A percentile compares a stretch with the other conserved stretches of the same genome.
Evolutionary conservation across 2,113 vertebrate species (phyloP).

Genomic region (Ictalurus furcatus): DNA sequence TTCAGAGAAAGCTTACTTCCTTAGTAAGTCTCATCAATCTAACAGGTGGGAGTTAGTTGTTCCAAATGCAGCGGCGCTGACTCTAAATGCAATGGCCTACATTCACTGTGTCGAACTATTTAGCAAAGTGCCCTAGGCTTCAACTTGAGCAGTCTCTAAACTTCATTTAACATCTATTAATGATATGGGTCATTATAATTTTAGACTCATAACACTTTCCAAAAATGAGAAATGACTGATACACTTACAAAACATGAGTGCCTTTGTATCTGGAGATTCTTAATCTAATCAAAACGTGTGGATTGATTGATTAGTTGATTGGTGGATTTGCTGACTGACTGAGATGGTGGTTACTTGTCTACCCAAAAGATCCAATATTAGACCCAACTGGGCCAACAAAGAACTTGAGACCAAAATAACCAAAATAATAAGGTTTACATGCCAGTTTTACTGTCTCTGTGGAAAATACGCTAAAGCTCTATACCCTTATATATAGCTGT

Average conservation of each 20-base stretch:
- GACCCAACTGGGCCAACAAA: background rate
- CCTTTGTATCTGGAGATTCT: slow-evolving; percentile 22
- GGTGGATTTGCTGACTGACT: background rate
- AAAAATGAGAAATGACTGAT: slow-evolving; percentile 59
- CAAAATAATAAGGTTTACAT: too few relatives aligned
- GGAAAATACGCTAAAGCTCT: background rate
- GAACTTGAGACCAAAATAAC: background rate
- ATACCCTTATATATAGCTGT: too few relatives aligned
- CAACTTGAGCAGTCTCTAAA: slow-evolving; percentile 72
- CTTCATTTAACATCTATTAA: slow-evolving; percentile 73
- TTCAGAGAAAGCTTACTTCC: slow-evolving; percentile 43
- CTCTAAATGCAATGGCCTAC: slow-evolving; percentile 72
- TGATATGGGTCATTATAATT: slow-evolving; percentile 75
- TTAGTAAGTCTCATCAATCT: slow-evolving; percentile 14
- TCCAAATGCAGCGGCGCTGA: slow-evolving; percentile 66
- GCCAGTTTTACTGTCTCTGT: background rate
- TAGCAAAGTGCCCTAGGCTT: slow-evolving; percentile 78
- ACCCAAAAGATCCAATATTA: background rate
- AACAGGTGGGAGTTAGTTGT: slow-evolving; percentile 45
- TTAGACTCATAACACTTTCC: slow-evolving; percentile 58
- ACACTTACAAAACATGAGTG: slow-evolving; percentile 35
- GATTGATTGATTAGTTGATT: background rate
- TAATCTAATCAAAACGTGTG: background rate
- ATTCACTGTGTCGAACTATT: slow-evolving; percentile 80
- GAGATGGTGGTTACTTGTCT: background rate